These are phyloP conservation scores for Hirundo rustica DNA, from an alignment of 2,797 vertebrate species.

Conservation along the genomic window DNA sequence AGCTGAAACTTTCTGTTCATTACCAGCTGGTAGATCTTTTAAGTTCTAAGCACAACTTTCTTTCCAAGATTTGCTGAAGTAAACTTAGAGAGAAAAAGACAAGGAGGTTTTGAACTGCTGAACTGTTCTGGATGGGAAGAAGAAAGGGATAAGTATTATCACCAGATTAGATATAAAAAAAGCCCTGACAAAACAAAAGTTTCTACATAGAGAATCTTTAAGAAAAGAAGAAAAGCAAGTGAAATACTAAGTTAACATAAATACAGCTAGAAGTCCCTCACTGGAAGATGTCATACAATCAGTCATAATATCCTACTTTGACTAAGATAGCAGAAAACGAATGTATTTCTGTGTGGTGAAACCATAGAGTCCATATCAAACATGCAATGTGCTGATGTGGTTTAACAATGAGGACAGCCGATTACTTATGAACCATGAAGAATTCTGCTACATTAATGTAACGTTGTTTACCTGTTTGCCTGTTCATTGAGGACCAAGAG, in stretches of 20 bases:
- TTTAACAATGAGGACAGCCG: background rate
- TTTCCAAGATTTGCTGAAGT: background rate
- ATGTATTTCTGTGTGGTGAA: background rate
- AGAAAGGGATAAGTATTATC: background rate
- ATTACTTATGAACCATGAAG: background rate
- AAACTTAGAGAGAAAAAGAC: background rate
- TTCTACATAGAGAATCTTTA: background rate
- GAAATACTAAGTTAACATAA: background rate
- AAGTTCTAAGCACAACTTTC: background rate
- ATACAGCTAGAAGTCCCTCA: background rate
- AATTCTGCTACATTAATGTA: background rate
- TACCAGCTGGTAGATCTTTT: background rate
- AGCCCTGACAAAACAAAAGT: background rate
- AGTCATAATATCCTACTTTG: background rate
- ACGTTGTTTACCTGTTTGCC: background rate
- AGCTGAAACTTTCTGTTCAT: background rate
- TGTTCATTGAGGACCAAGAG: background rate
- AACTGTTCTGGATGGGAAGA: background rate
- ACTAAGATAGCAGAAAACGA: background rate
- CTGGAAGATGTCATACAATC: background rate
- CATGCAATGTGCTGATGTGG: background rate
- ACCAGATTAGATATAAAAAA: background rate
- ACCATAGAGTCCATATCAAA: background rate
- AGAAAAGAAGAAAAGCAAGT: background rate
- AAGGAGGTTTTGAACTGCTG: background rate